Conservation (phyloP, 2,888 invertebrate species). For the Micropterix aruncella region DNA sequence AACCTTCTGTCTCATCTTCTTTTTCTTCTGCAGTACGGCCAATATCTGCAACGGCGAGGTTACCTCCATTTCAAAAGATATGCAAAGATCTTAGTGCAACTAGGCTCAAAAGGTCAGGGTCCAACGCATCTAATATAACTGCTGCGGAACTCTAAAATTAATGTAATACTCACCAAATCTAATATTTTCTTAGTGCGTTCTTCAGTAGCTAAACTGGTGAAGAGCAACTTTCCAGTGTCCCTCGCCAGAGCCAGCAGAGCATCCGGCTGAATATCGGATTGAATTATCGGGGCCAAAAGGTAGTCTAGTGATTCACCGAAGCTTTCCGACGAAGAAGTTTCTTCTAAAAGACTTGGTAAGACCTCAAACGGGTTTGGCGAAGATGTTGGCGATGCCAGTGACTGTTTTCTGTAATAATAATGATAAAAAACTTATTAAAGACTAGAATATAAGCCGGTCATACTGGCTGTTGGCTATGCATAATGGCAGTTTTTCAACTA, state of each 20-base stretch:
- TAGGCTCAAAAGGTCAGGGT: too few relatives aligned
- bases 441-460: not conserved
- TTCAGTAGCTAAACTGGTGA: slow-evolving; percentile 49
- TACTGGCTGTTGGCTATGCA: too few relatives aligned
- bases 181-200: slow-evolving; percentile 70
- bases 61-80: too few relatives aligned
- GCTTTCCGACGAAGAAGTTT: slow-evolving; percentile 10
- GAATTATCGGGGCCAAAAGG: slow-evolving; percentile 39
- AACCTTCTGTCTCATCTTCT: too few relatives aligned
- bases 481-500: too few relatives aligned
- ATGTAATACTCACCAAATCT: slow-evolving; percentile 73
- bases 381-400: slow-evolving; percentile 37
- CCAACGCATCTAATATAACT: too few relatives aligned
- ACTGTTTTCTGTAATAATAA: slow-evolving; percentile 40
- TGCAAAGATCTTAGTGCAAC: too few relatives aligned
- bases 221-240: slow-evolving; percentile 73
- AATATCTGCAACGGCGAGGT: too few relatives aligned
- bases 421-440: not conserved
- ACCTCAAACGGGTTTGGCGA: slow-evolving; percentile 20
- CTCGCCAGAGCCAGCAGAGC: slow-evolving; percentile 80
- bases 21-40: too few relatives aligned
- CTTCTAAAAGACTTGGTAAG: slow-evolving; percentile 18
- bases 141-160: too few relatives aligned
- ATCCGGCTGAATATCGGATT: slow-evolving; percentile 49
- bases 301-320: slow-evolving; percentile 26